Base-by-base conservation (phyloP, 2,797 vertebrate genomes). In the Lemur catta region DNA sequence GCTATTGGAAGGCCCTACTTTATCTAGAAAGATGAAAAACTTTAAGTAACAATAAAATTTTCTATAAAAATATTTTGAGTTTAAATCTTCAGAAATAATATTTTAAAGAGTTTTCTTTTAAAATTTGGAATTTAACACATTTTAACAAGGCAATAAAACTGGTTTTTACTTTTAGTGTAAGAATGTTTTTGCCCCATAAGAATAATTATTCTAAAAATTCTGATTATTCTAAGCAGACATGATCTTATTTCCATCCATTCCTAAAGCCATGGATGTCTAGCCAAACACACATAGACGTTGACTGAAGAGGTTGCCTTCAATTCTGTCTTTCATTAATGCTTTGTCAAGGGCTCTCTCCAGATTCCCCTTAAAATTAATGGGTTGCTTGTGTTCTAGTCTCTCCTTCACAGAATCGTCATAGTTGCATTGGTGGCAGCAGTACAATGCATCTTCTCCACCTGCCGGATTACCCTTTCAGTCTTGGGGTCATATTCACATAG, bases 51-150 rank as follows among this genome's bases (percentile, higher is more conserved):
- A 55, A 38, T 67, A 91, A 67, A 20, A 12, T n/a, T 74, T 95
- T 90, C n/a, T 38, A 33, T 84, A 91, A 91, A 46, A 79, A 50
- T 74, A 78, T 86, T 85, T 94, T 88, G 41, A 80, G 46, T 17
- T 78, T 95, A 55, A 84, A 81, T 0, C 24, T 84, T 78, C 35
- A 81, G 78, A 90, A 91, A 80, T 41, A 74, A 61, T 41, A 28
- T 74, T 63, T 81, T 67, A 14, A 88, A 84, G 15, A 8, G 13
- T 61, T 93, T 57, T 59, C 18, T 82, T 88, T 78, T 74, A 63
- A 74, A 80, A 93, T 93, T 76, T 85, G 52, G 48, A 78, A 82
- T 82, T 11, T 89, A 48, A 35, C 48, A 41, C 89, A 89, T 75
- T 88, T 93, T 59, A 72, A 85, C 46, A 74, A 69, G 35, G 7